phyloP scores from a whole-genome alignment of 1,140 invertebrate species.

The Drosophila pectinifera region DNA sequence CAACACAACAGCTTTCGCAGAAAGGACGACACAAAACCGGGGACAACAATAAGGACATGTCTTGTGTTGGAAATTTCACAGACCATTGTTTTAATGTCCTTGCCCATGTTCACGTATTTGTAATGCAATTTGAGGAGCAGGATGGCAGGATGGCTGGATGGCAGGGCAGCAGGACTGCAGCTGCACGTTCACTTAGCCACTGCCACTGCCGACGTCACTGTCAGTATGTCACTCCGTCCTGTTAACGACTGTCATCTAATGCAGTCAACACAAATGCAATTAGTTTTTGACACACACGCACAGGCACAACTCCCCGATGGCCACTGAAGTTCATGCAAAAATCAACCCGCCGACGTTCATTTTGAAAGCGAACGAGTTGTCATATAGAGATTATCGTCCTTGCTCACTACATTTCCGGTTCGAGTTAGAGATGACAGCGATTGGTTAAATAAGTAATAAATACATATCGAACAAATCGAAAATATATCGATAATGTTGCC shows the following conservation, averaged over 20 bases:
- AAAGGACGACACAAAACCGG: constrained; percentile 20
- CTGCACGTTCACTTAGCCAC: constrained; percentile 39
- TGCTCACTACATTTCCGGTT: not conserved
- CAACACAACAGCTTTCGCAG: constrained; percentile 25
- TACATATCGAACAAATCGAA: not conserved
- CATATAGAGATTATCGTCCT: constrained; percentile 66
- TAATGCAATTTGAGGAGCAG: constrained; percentile 70
- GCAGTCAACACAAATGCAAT: constrained; percentile 65
- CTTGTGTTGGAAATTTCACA: constrained; percentile 65
- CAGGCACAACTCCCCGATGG: constrained; percentile 7
- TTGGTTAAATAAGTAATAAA: not conserved
- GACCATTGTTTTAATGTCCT: constrained; percentile 76
- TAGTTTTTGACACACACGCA: constrained; percentile 56
- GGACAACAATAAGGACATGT: constrained; percentile 47
- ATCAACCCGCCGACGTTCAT: constrained; percentile 24
- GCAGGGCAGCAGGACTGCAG: constrained; percentile 18
- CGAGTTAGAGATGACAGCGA: not conserved
- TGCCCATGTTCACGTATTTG: constrained; percentile 58
- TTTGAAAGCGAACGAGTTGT: constrained; percentile 24
- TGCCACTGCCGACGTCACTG: constrained; percentile 39
- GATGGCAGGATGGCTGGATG: constrained; percentile 25
- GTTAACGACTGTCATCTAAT: constrained; percentile 46
- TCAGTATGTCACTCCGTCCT: constrained; percentile 48
- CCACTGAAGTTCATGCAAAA: constrained; percentile 23
- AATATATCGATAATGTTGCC: not conserved